Evolutionary conservation across 2,113 vertebrate species (phyloP).

Genomic region (Anser brachyrhynchus): DNA sequence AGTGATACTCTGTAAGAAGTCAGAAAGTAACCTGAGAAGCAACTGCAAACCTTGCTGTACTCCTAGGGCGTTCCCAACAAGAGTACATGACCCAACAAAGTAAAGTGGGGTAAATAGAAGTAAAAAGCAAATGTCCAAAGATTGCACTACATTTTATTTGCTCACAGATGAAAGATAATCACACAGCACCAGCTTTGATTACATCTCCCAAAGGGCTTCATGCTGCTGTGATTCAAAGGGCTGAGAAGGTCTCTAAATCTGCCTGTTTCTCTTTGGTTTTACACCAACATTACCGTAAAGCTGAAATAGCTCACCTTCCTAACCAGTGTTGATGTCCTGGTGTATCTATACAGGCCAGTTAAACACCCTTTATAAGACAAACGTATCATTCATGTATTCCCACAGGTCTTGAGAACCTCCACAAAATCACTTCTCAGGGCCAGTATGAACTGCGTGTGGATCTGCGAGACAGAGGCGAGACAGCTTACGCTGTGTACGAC

Average conservation of each 20-base stretch:
- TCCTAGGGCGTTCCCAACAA: not conserved
- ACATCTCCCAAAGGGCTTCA: not conserved
- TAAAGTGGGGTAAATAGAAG: not conserved
- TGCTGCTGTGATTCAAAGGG: not conserved
- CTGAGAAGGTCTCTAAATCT: not conserved
- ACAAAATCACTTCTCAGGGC: conserved; percentile 91
- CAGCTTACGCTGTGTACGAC: conserved; percentile 90
- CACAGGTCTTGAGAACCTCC: conserved; percentile 91
- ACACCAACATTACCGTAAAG: not conserved
- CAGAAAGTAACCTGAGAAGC: not conserved
- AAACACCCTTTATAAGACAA: not conserved
- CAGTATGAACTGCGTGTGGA: conserved; percentile 95
- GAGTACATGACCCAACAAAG: not conserved
- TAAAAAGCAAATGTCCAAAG: not conserved
- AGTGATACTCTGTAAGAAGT: not conserved
- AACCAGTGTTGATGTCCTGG: not conserved
- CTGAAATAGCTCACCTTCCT: not conserved
- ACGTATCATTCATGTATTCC: not conserved
- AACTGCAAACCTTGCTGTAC: not conserved
- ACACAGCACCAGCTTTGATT: not conserved
- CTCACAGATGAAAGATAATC: not conserved
- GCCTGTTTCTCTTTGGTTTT: accelerated
- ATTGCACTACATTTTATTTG: accelerated
- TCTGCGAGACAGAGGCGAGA: conserved; percentile 85
- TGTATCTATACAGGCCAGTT: not conserved